Conservation (phyloP, 64 coral and sea anemone species). For the Stichodactyla mertensii region DNA sequence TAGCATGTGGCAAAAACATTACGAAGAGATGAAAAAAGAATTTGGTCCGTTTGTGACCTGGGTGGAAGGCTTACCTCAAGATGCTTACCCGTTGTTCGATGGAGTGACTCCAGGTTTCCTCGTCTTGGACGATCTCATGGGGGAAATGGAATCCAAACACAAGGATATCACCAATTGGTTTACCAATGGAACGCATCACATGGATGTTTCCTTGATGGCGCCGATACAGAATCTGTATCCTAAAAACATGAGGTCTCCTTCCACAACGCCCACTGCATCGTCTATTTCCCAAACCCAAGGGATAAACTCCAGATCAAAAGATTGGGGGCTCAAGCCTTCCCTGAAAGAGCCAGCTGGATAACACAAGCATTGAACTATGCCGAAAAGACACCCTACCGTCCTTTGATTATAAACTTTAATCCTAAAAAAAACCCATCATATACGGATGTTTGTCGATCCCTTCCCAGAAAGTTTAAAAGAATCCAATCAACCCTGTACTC, state of each 20-base stretch:
- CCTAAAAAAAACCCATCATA: not conserved
- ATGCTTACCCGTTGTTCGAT: not conserved
- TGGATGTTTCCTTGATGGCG: too few species aligned
- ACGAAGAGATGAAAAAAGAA: conserved; percentile 5
- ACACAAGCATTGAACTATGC: not conserved
- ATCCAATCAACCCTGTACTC: not conserved
- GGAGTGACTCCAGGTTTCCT: not conserved
- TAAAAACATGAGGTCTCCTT: too few species aligned
- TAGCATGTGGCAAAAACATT: not conserved
- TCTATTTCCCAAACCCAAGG: not conserved
- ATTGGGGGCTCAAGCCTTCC: not conserved
- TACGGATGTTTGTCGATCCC: not conserved
- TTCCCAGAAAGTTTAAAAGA: not conserved
- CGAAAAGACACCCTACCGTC: not conserved
- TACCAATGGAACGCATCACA: too few species aligned
- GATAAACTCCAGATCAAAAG: not conserved
- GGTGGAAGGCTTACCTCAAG: not conserved
- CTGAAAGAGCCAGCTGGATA: not conserved
- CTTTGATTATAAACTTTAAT: not conserved
- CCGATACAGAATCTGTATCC: not conserved
- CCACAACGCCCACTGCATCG: too few species aligned
- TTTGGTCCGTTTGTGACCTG: not conserved
- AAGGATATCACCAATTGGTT: too few species aligned
- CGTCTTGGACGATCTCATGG: not conserved
- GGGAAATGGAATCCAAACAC: too few species aligned